Evolutionary conservation across 2,797 vertebrate genomes (phyloP), one percentile per base, ranked within the genome.

Genomic region (Melanotaenia maccullochi): DNA sequence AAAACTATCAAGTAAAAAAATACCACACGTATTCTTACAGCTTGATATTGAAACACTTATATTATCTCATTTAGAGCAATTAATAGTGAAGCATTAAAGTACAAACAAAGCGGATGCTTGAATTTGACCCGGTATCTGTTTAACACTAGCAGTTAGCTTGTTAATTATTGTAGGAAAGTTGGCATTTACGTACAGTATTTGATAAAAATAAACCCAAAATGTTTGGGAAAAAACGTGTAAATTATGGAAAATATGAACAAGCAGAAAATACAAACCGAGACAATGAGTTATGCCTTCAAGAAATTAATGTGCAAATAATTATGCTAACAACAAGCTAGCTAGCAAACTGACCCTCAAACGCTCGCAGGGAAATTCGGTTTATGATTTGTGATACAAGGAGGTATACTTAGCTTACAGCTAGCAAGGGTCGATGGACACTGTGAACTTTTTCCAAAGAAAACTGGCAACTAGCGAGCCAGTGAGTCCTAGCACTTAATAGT

Each of bases 271-370:
- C 52, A 76, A 40, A 68, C 47, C 52, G 42, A 84, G 47, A 82
- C 81, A 81, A 88, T 76, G 54, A 85, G 63, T 55, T 81, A 58
- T 77, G 76, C 75, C 82, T 82, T 78, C 85, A 76, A 71, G 71
- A 54, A 67, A 87, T 81, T 71, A 84, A 84, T 87, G 83, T 91
- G 87, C 85, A 93, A 90, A 89, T 82, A 68, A 83, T 78, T 71
- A 79, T 57, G 92, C 90, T 92, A 93, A 90, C 87, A 89, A 87
- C 90, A 82, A 74, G 89, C 90, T 91, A 91, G 56, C 88, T 84
- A 78, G 76, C 76, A 78, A 75, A 67, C 71, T 71, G 75, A 74
- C 60, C 65, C 75, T 71, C 57, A 73, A 30, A 18, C 61, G 71
- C 69, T 88, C 49, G 47, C 67, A 42, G 65, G 68, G 13, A 58